Evolutionary conservation across 2,113 vertebrate species (phyloP).

Genomic region (Petroica traversi): DNA sequence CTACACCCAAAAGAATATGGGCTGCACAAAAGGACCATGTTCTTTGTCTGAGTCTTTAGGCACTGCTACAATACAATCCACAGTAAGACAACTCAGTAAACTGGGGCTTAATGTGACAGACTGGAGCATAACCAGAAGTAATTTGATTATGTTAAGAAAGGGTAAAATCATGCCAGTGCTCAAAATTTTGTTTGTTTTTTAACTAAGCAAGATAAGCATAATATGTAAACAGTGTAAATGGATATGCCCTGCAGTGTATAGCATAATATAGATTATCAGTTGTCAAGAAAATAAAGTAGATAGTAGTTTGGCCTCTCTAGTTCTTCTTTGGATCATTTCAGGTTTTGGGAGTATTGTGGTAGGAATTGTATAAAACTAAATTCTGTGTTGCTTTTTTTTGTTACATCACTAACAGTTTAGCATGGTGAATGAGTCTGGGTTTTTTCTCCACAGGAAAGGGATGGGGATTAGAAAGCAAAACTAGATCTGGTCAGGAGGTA

Average conservation of each 20-base stretch:
- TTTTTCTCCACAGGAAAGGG: neutral
- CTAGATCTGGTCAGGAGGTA: neutral
- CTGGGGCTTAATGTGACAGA: neutral
- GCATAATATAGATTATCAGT: neutral
- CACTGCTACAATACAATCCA: neutral
- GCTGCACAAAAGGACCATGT: neutral
- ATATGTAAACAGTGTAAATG: neutral
- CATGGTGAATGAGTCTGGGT: neutral
- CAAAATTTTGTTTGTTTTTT: neutral
- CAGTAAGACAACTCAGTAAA: neutral
- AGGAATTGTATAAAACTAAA: neutral
- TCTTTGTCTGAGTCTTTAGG: neutral
- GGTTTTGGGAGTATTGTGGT: neutral
- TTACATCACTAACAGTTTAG: neutral
- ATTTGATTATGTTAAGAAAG: neutral
- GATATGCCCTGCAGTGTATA: neutral
- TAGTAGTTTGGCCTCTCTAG: neutral
- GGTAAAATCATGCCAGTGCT: neutral
- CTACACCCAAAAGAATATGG: neutral
- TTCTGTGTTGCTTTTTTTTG: neutral
- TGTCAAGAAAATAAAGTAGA: neutral
- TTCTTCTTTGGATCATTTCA: neutral
- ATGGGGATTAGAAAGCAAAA: neutral
- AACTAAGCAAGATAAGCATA: neutral
- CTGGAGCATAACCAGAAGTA: neutral